Base-by-base conservation (phyloP, 2,888 invertebrate species). In the Chrysomela aeneicollis region DNA sequence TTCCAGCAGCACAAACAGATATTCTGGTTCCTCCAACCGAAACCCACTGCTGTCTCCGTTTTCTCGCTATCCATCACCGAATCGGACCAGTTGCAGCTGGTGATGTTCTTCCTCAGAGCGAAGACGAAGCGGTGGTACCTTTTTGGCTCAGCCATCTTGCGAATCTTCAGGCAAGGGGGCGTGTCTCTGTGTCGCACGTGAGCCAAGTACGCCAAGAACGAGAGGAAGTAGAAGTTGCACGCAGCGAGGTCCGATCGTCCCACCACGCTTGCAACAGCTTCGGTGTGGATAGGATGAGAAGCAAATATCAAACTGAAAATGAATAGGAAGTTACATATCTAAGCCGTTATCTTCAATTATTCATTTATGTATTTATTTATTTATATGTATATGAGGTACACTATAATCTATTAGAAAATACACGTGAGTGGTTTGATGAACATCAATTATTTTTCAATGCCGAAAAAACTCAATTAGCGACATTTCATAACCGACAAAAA, bases 241-340 rank as follows among this genome's bases (percentile, higher is more conserved):
- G 97, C 94, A 22, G 95, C 91, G 49, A 98, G 86, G 82, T 98
- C 98, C 1, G 98, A 97, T 62, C 98, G 87, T 1, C 98, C 98
- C 12, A 98, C 98, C 55, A 97, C 89, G 21, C 96, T 96, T 0
- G 97, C 95, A 26, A 98, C 97, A 0, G 98, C 97, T 83, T 98
- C 98, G 2, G 95, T 94, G 85, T 98, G 98, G 75, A 98, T 91
- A 12, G 98, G 98, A 84, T 98, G 98, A 1, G 92, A 90, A 37
- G 98, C 96, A 53, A 42, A 42, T n/a, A 42, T n/a, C 15, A 42
- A 42, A 1, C 42, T 42, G n/a, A n/a, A 42, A 42, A 42, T 10
- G 2, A 42, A 42, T 26, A 26, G 6, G 92, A 90, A 32, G 98
- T 96, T 49, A 98, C n/a, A n/a, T n/a, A n/a, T n/a, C n/a, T n/a